Evolutionary conservation across 2,113 vertebrate genomes (phyloP).

Genomic region (Poicephalus meyeri): DNA sequence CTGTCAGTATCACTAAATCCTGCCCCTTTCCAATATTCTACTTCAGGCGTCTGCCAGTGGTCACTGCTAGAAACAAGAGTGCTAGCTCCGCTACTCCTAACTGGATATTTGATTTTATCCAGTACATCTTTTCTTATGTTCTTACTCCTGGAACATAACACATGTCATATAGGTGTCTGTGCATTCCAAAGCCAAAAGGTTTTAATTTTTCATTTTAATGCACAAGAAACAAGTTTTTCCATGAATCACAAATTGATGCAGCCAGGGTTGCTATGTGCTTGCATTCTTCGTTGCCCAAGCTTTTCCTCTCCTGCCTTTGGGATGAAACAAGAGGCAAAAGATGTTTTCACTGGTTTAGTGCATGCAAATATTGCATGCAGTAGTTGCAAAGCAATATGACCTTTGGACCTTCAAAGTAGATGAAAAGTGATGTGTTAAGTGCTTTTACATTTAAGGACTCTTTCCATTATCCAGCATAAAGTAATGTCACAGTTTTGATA

Average conservation of each 20-base stretch:
- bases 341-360: background rate
- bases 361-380: background rate
- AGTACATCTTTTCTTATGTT: background rate
- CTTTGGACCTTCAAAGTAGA: background rate
- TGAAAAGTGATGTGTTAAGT: background rate
- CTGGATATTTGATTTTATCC: background rate
- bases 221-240: background rate
- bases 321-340: background rate
- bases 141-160: background rate
- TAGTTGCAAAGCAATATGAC: background rate
- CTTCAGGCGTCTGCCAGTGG: background rate
- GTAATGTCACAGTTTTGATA: background rate
- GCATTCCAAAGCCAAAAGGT: background rate
- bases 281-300: background rate
- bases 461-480: background rate
- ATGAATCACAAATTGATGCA: background rate
- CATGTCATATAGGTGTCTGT: background rate
- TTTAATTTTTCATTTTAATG: background rate
- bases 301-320: background rate
- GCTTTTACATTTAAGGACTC: background rate
- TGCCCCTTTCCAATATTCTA: background rate
- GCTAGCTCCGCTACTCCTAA: background rate
- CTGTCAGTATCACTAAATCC: too few species aligned
- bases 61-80: background rate
- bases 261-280: background rate